Evolutionary conservation across 1,140 invertebrate species (phyloP).

Genomic region (Drosophila ananassae): DNA sequence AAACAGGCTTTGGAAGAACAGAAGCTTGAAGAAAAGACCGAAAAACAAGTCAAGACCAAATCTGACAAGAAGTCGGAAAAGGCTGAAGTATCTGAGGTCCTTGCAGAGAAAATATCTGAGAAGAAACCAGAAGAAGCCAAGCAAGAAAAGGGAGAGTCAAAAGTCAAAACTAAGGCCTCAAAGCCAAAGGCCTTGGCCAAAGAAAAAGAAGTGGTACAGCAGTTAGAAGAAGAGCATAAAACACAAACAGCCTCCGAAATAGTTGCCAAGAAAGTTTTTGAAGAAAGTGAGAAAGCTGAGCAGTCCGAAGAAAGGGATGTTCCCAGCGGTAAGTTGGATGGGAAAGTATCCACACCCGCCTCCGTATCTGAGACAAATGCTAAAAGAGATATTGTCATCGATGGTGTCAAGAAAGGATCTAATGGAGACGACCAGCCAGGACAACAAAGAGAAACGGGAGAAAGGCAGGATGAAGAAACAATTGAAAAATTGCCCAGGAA

Average conservation of each 20-base stretch:
- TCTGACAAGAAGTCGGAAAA: background rate
- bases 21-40: background rate
- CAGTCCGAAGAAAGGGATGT: slow-evolving; percentile 26
- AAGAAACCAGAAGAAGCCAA: background rate
- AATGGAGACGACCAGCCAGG: no score
- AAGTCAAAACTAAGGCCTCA: no score
- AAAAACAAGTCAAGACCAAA: background rate
- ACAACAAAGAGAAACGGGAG: background rate
- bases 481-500: background rate
- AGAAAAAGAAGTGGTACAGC: background rate
- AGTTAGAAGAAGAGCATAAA: background rate
- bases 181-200: background rate
- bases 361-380: background rate
- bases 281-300: slow-evolving; percentile 35
- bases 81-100: background rate
- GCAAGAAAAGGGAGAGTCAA: background rate
- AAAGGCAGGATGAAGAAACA: background rate
- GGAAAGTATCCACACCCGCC: no score
- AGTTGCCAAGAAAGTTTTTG: background rate
- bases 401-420: no score
- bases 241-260: background rate
- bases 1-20: background rate
- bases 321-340: background rate
- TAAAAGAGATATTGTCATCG: background rate
- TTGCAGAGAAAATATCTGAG: background rate